A percentile compares a stretch with the other conserved stretches of the same genome.
phyloP scores from a whole-genome alignment of 2,888 invertebrate species.

The Napeogenes sylphis region DNA sequence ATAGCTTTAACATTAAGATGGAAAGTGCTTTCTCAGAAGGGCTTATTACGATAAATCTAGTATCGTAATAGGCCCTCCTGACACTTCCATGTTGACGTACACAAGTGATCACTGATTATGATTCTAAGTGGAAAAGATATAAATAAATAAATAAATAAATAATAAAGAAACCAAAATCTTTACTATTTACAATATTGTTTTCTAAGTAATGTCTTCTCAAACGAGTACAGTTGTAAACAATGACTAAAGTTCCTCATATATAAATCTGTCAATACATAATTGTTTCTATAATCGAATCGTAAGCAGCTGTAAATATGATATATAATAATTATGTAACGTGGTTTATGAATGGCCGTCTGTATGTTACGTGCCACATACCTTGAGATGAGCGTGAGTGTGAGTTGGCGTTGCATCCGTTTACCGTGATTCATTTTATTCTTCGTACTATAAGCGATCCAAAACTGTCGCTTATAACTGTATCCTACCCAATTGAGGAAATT shows the following conservation, averaged over 20 bases:
- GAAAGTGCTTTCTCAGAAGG: too few species aligned
- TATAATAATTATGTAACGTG: slow-evolving; percentile 37
- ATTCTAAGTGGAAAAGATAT: too few species aligned
- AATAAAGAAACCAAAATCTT: too few species aligned
- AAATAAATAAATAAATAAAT: too few species aligned
- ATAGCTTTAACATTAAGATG: too few species aligned
- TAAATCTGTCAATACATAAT: slow-evolving; percentile 2
- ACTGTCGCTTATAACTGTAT: slow-evolving; percentile 25
- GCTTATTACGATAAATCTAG: too few species aligned
- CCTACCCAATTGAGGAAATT: slow-evolving; percentile 22
- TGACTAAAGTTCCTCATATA: background rate
- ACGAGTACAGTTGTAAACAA: background rate
- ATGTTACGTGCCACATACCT: slow-evolving; percentile 40
- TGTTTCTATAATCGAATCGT: slow-evolving; percentile 1
- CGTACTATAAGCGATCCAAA: slow-evolving; percentile 41
- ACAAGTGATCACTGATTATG: too few species aligned
- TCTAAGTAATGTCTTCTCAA: too few species aligned
- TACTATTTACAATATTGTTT: too few species aligned
- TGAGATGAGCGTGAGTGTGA: slow-evolving; percentile 31
- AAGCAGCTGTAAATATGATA: slow-evolving; percentile 5
- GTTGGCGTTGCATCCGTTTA: slow-evolving; percentile 37
- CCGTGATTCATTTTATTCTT: slow-evolving; percentile 52
- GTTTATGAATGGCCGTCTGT: slow-evolving; percentile 63
- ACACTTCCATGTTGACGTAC: too few species aligned
- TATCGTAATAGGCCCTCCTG: too few species aligned